Percentiles rank a stretch among this genome's conserved stretches.
phyloP scores from a whole-genome alignment of 2,888 invertebrate genomes.

The Apodemia mormo region DNA sequence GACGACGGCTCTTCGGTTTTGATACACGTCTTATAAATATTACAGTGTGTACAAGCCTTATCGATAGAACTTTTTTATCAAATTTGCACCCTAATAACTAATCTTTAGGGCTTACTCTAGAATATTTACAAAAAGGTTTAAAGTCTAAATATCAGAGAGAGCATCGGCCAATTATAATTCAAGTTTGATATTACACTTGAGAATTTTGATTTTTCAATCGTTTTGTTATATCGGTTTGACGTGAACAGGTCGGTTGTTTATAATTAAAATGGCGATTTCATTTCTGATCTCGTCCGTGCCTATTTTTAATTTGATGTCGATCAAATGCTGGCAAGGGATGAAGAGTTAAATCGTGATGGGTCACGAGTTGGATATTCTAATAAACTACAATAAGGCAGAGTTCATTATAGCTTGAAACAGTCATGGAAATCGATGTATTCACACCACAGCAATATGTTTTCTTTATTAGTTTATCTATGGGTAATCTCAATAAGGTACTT shows the following conservation, averaged over 20 bases:
- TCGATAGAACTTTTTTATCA: slow-evolving; percentile 32
- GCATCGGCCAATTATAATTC: slow-evolving; percentile 74
- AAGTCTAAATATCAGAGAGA: slow-evolving; percentile 56
- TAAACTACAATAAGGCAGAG: slow-evolving; percentile 1
- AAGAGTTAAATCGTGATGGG: slow-evolving; percentile 40
- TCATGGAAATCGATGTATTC: background rate
- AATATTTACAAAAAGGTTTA: slow-evolving; percentile 28
- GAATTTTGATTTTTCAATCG: slow-evolving; percentile 75
- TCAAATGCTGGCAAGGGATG: slow-evolving; percentile 56
- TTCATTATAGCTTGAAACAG: background rate
- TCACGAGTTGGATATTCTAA: slow-evolving; percentile 27
- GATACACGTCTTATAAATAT: slow-evolving; percentile 76
- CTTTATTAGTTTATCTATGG: too few relatives aligned
- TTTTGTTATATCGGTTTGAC: slow-evolving; percentile 70
- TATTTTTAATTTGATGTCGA: slow-evolving; percentile 61
- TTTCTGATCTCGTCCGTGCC: slow-evolving; percentile 47
- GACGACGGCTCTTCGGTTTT: slow-evolving; percentile 77
- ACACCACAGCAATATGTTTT: too few relatives aligned
- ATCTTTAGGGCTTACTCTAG: slow-evolving; percentile 34
- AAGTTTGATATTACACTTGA: slow-evolving; percentile 75
- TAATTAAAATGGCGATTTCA: slow-evolving; percentile 78
- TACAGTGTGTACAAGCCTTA: slow-evolving; percentile 59
- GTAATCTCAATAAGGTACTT: too few relatives aligned
- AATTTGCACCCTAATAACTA: slow-evolving; percentile 39
- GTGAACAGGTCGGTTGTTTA: slow-evolving; percentile 58